Evolutionary conservation across 1,140 invertebrate species (phyloP).

Genomic region (Protaetia brevitarsis): DNA sequence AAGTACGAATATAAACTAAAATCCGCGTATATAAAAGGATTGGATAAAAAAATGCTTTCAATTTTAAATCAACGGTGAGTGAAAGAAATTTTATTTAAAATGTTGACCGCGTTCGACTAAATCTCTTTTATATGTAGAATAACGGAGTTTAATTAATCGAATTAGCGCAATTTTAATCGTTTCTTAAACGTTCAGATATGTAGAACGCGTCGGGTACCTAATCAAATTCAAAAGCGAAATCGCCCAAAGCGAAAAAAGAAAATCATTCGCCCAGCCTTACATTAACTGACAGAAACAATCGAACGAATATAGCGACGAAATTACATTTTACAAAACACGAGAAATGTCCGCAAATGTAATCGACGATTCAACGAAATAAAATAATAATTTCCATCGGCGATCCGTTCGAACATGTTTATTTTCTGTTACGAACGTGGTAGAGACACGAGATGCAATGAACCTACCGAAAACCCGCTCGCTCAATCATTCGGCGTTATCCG

Average conservation of each 20-base stretch:
- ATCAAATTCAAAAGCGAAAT: not conserved
- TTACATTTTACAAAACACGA: not conserved
- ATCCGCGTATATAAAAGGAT: no score
- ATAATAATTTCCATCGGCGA: not conserved
- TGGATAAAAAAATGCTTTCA: no score
- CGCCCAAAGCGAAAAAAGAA: not conserved
- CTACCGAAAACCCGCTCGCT: constrained; percentile 26
- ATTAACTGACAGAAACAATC: no score
- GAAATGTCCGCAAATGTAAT: not conserved
- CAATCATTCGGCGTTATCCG: constrained; percentile 28
- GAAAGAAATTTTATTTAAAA: no score
- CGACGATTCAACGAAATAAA: constrained; percentile 9
- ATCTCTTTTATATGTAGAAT: not conserved
- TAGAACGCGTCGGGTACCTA: not conserved
- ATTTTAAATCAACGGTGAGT: no score
- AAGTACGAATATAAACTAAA: no score
- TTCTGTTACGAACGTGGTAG: constrained; percentile 2
- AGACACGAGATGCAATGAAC: constrained; percentile 20
- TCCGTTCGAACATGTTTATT: constrained; percentile 9
- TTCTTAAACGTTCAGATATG: not conserved
- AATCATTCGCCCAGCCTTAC: no score
- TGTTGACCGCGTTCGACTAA: no score
- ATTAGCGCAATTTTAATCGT: not conserved
- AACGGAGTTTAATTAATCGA: not conserved
- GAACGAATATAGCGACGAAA: not conserved